Conservation (phyloP, 2,888 invertebrate species). For the Thereva unica region DNA sequence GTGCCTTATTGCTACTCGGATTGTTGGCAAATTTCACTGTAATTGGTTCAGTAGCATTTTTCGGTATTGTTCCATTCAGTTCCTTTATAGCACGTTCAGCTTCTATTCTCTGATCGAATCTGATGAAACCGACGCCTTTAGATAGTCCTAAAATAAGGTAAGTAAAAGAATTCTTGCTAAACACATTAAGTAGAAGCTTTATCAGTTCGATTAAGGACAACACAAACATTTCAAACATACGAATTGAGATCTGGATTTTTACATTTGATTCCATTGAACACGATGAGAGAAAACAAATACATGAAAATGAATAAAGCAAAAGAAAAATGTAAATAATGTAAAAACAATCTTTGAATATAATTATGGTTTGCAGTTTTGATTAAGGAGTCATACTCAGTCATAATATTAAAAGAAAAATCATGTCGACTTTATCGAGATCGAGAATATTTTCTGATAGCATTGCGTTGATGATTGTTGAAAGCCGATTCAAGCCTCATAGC, state of each 20-base stretch:
- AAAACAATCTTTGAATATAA: not conserved
- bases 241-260: conserved; percentile 39
- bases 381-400: conserved; percentile 37
- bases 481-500: too few relatives aligned
- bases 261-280: conserved; percentile 29
- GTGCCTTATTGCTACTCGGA: conserved; percentile 82
- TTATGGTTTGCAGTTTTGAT: too few relatives aligned
- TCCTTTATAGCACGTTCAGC: conserved; percentile 91
- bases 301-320: conserved; percentile 26
- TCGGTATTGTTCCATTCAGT: conserved; percentile 87
- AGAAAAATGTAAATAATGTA: conserved; percentile 33
- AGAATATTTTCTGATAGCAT: too few relatives aligned
- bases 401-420: too few relatives aligned
- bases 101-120: conserved; percentile 90
- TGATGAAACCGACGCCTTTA: conserved; percentile 92
- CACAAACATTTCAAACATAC: conserved; percentile 20
- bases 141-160: conserved; percentile 71
- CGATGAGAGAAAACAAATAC: conserved; percentile 21
- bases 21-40: conserved; percentile 96
- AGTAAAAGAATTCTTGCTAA: too few relatives aligned
- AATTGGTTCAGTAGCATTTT: conserved; percentile 86
- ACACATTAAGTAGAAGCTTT: not conserved
- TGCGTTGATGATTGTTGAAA: too few relatives aligned
- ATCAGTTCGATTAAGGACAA: conserved; percentile 10
- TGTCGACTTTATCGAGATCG: too few relatives aligned